Percentiles rank a stretch among this genome's conserved stretches.
Conservation (phyloP, 2,113 vertebrate species). For the Malurus cyaneus region DNA sequence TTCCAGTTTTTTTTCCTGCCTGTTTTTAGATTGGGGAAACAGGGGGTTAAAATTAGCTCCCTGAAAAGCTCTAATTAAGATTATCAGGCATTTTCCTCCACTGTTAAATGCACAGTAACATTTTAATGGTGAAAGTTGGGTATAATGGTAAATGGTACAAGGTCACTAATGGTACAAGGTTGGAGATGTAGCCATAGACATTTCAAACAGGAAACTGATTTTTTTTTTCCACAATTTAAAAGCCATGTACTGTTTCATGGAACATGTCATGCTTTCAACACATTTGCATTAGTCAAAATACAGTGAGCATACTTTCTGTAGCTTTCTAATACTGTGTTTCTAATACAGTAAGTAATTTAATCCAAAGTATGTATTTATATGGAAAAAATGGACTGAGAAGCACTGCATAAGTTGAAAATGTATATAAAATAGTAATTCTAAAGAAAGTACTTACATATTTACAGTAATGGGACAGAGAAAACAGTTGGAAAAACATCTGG, state of each 20-base stretch:
- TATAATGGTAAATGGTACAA: not conserved
- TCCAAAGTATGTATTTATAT: not conserved
- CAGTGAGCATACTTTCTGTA: not conserved
- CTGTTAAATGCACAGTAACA: not conserved
- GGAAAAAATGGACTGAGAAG: not conserved
- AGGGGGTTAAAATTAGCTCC: not conserved
- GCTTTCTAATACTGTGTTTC: not conserved
- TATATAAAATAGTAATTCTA: not conserved
- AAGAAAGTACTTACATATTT: not conserved
- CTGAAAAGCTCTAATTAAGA: not conserved
- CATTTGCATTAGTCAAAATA: not conserved
- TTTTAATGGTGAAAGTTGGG: not conserved
- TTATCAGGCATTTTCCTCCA: not conserved
- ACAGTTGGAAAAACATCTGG: not conserved
- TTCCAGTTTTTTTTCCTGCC: not conserved
- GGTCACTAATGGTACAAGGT: not conserved
- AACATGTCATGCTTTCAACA: fast-evolving
- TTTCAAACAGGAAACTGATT: not conserved
- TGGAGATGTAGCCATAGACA: not conserved
- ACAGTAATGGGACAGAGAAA: not conserved
- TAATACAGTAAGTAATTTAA: not conserved
- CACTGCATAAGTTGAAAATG: not conserved
- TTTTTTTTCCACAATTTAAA: not conserved
- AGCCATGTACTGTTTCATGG: not conserved
- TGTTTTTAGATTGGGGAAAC: not conserved